phyloP scores from a whole-genome alignment of 2,888 invertebrate genomes.

The Serrognathus titanus region DNA sequence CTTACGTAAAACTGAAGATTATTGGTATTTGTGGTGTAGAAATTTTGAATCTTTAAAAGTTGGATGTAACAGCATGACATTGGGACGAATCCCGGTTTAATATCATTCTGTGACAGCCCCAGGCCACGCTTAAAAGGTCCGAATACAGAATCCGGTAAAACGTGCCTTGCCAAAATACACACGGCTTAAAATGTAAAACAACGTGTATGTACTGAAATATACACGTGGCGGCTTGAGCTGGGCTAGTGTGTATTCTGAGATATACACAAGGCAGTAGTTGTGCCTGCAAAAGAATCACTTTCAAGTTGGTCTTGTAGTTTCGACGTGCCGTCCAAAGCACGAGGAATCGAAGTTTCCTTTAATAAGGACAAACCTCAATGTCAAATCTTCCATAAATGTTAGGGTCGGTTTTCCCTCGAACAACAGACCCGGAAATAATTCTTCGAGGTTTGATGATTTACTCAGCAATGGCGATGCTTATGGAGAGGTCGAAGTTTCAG shows the following conservation, averaged over 20 bases:
- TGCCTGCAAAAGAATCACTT: too few species aligned
- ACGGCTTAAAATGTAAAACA: not conserved
- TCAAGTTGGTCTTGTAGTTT: too few species aligned
- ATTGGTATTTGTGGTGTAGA: not conserved
- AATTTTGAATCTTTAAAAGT: not conserved
- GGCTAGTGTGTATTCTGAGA: not conserved
- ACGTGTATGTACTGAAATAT: not conserved
- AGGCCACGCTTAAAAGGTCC: not conserved
- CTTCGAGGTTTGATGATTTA: too few species aligned
- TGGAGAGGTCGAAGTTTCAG: too few species aligned
- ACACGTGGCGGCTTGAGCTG: not conserved
- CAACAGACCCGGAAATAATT: too few species aligned
- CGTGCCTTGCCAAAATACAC: not conserved
- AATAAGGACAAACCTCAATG: too few species aligned
- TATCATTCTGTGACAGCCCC: not conserved
- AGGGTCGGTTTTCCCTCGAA: too few species aligned
- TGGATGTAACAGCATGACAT: not conserved
- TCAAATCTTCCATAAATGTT: too few species aligned
- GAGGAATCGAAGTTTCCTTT: too few species aligned
- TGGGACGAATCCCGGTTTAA: not conserved
- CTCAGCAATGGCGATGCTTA: too few species aligned
- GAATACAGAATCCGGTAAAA: not conserved
- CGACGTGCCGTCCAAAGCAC: too few species aligned
- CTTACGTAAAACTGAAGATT: not conserved
- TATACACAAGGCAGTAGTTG: not conserved